Evolutionary conservation across 2,888 invertebrate genomes (phyloP), one percentile per base, ranked within the genome.

Genomic region (Ennomos erosarius): DNA sequence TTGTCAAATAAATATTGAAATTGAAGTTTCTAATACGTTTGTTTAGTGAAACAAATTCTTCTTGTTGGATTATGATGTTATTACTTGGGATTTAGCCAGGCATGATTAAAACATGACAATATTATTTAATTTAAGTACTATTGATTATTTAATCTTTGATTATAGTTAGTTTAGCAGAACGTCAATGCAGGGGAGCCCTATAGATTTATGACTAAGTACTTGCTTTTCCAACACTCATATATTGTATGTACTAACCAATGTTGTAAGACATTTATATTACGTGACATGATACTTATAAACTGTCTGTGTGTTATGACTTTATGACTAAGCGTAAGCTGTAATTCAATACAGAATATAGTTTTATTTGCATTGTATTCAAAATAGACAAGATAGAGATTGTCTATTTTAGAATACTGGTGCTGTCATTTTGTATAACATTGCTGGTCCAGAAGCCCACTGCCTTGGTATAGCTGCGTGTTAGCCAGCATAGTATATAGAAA

Each of bases 1-100:
- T 63, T 70, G 73, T 69, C 69, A 74, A 73, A 82, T 80, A 82
- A 80, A 84, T 82, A 78, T 69, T 76, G 72, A 78, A 78, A 83
- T 84, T 80, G 78, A 77, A 77, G 74, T 76, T 70, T 70, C 71
- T 84, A 82, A 84, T 82, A 78, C 77, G 76, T 75, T 76, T 87
- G 81, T 84, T 83, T 80, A 78, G 75, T 73, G 75, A 80, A 78
- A 80, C 79, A 82, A 79, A 80, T 79, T 81, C 79, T 81, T 78
- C 70, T 65, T 72, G 62, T 61, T 65, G 76, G 75, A 81, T 79
- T 81, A 79, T 71, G 74, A 79, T 79, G 57, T 68, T 68, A 67
- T 64, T 73, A 68, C 70, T 73, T 74, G 75, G 75, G 75, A n/a
- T 42, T 50, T 51, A 55, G 50, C 44, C 16, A 50, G 45, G 42